Evolutionary conservation across 2,113 vertebrate species (phyloP), one percentile per base, ranked within the genome.

Genomic region (Pheucticus melanocephalus): DNA sequence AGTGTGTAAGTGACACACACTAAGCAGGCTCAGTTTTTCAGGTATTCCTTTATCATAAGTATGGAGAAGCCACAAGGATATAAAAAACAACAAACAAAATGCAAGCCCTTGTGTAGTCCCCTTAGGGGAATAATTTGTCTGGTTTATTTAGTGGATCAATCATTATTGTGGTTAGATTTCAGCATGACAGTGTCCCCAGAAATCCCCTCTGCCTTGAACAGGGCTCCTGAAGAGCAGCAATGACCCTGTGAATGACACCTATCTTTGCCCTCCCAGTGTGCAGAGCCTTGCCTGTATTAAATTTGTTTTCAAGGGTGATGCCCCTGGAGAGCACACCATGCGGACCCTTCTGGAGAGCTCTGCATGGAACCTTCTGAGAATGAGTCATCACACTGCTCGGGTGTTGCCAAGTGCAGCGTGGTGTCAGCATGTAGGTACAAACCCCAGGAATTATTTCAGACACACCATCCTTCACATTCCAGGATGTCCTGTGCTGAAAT

Each of bases 161-260:
- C 30, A 24, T 31, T 44, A 64, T 20, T 91, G 40, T 42, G 37
- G 39, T 33, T 37, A 42, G 37, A 42, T 86, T 59, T 80, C 65
- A 90, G 72, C 45, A 72, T 1, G 2, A 82, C 33, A 86, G 15
- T 4, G 18, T 54, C 28, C 65, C 31, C 39, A 76, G 53, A 61
- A 92, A 87, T 33, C 27, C 53, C 14, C 30, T 70, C 45, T 11
- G 5, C 70, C 65, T 66, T 47, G 57, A 69, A 39, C 19, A 61
- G 37, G 45, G 23, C 31, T 83, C 27, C 68, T 64, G 27, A 70
- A 48, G 42, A 61, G 35, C 56, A 63, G 47, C 54, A 88, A 33
- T 24, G 70, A 61, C 19, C 37, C 35, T 33, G 28, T 0, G 0
- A 44, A 13, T 0, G 3, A 25, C 31, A n/a, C 40, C 20, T n/a